Conservation (phyloP, 2,888 invertebrate genomes). For the Drymonia ruficornis region DNA sequence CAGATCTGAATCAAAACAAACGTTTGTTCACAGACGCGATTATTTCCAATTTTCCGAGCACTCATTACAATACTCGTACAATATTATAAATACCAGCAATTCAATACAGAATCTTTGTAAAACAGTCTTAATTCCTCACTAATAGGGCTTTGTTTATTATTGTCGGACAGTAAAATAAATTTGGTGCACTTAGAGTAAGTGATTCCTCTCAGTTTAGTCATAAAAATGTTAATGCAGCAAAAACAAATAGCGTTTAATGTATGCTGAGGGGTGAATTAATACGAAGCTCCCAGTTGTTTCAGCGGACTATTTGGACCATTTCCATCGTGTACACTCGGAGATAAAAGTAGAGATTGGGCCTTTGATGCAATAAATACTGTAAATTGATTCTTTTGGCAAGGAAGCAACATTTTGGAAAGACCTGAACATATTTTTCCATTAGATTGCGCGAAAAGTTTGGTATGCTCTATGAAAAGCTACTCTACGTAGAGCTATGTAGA, state of each 20-base stretch:
- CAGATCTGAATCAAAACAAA: slow-evolving; percentile 35
- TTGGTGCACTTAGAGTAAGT: slow-evolving; percentile 65
- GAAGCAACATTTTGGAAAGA: no score
- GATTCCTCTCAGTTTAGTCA: slow-evolving; percentile 80
- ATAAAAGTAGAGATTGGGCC: slow-evolving; percentile 40
- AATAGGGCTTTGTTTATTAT: slow-evolving; percentile 17
- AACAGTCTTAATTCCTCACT: slow-evolving; percentile 16
- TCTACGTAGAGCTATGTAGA: background rate
- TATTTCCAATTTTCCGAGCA: slow-evolving; percentile 33
- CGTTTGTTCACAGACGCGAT: slow-evolving; percentile 31
- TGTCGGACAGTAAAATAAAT: slow-evolving; percentile 24
- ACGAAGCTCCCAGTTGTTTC: slow-evolving; percentile 38
- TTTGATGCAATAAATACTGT: background rate
- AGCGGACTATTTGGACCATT: slow-evolving; percentile 40
- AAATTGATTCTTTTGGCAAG: background rate
- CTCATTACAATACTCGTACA: slow-evolving; percentile 32
- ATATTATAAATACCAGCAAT: slow-evolving; percentile 4
- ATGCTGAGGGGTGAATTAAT: slow-evolving; percentile 76
- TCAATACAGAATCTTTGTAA: slow-evolving; percentile 10
- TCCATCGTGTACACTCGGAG: slow-evolving; percentile 54
- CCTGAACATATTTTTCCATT: no score
- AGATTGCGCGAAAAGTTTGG: no score
- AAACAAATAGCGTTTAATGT: slow-evolving; percentile 81
- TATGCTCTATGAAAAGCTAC: no score
- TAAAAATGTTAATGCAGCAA: slow-evolving; percentile 84